Base-by-base conservation (phyloP, 1,140 invertebrate species). In the Anthonomus grandis region DNA sequence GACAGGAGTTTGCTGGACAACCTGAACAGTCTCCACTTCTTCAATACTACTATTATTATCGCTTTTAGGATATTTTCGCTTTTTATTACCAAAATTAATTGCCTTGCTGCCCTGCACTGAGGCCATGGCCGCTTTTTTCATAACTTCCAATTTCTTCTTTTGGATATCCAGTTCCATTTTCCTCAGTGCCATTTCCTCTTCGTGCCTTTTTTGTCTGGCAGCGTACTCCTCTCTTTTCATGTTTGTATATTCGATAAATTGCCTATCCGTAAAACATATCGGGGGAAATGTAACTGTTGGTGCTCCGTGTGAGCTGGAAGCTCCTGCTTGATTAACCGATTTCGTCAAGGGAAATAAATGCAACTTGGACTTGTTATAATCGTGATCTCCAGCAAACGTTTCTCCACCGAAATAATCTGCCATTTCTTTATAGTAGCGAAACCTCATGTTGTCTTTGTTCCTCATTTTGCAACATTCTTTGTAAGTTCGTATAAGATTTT, bases 391-490 rank as follows among this genome's bases (percentile, higher is more conserved):
- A 19, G 48, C n/a, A 18, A 53, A 13, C 3, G n/a, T 36, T 18
- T 59, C 57, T 10, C 49, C 49, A 13, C 57, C 49, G 36, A 52
- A 59, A 31, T 52, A 59, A 34, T 59, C 57, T 4, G 22, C 38
- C 57, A 59, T 59, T 47, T 59, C 57, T n/a, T 53, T 59, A 18
- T 53, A 59, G 21, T 59, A 59, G 12, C 50, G 41, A 39, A 59
- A 59, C 21, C 50, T 41, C 57, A 59, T 59, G 17, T 53, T 52
- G 36, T 49, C 42, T 27, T 46, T 52, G 19, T 59, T 59, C 21
- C 53, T 59, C 49, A 59, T 59, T 52, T 59, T 59, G 27, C 24
- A 36, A 24, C 57, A 59, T 24, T 59, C 57, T 23, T 59, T 59
- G 44, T 59, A 59, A 18, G 31, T 52, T 1, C 57, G 24, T 17